Conservation (phyloP, 1,140 invertebrate species). For the Neoseiulus cucumeris region DNA sequence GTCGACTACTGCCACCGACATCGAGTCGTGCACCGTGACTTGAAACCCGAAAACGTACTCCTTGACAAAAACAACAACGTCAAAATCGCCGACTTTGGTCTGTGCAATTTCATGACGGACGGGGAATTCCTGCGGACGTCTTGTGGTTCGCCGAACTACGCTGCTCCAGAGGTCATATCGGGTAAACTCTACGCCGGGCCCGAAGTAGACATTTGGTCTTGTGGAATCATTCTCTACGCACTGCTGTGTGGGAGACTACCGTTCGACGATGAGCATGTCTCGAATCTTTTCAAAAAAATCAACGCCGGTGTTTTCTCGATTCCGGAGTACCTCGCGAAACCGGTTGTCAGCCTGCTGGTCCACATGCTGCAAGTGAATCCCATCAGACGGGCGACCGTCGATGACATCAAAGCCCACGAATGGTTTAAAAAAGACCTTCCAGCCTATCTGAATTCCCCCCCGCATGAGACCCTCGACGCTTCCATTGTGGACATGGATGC, state of each 20-base stretch:
- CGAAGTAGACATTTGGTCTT: slow-evolving; percentile 95
- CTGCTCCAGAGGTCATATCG: slow-evolving; percentile 95
- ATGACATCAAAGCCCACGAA: slow-evolving; percentile 20
- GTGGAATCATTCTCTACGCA: slow-evolving; percentile 94
- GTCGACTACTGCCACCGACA: slow-evolving; percentile 98
- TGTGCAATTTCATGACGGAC: slow-evolving; percentile 93
- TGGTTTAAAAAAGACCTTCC: slow-evolving; percentile 51
- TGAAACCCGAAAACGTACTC: slow-evolving; percentile 94
- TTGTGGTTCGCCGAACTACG: slow-evolving; percentile 95
- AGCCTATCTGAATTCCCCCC: slow-evolving; percentile 81
- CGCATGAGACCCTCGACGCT: slow-evolving; percentile 70
- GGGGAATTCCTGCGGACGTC: slow-evolving; percentile 95
- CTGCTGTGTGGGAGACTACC: slow-evolving; percentile 69
- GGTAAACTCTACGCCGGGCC: slow-evolving; percentile 83
- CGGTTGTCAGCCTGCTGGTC: slow-evolving; percentile 68
- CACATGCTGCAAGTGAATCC: slow-evolving; percentile 98
- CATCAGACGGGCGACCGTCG: slow-evolving; percentile 80
- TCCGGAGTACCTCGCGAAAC: slow-evolving; percentile 45
- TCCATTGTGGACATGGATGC: slow-evolving; percentile 94
- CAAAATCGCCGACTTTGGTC: slow-evolving; percentile 95
- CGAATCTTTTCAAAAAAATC: slow-evolving; percentile 93
- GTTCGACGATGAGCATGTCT: slow-evolving; percentile 96
- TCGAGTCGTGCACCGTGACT: slow-evolving; percentile 96
- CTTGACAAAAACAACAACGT: slow-evolving; percentile 97
- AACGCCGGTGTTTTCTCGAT: slow-evolving; percentile 97